Evolutionary conservation across 1,140 invertebrate species (phyloP), one percentile per base, ranked within the genome.

Genomic region (Listronotus bonariensis): DNA sequence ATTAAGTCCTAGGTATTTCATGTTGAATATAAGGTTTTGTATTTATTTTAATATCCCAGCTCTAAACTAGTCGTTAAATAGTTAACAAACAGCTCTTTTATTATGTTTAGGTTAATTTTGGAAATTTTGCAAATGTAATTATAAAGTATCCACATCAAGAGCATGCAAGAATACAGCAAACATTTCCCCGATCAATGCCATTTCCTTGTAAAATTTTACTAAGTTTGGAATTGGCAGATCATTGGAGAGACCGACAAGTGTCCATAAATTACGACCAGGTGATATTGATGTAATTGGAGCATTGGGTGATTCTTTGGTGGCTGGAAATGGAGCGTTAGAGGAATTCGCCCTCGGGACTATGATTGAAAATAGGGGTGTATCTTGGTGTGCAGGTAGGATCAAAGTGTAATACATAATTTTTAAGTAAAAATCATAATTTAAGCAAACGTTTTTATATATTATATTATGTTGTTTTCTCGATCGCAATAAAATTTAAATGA

Each of bases 261-360:
- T 89, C 10, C 86, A 90, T 74, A 74, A 77, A 59, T 79, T 93
- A 6, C 79, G 88, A 42, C 90, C 89, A 0, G 88, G 84, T 9
- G 91, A 93, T 74, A 89, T 93, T 38, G 86, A 91, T 58, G 87
- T 93, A 1, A 81, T 93, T 6, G 91, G 84, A 6, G 90, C 90
- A 1, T 82, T 93, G 52, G 92, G 92, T 6, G 92, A 93, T 76
- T 92, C 89, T 0, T 74, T 93, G 49, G 85, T 90, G 0, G 91
- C 90, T 6, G 90, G 86, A 31, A 92, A 87, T 68, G 90, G 90
- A 1, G 89, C 90, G 0, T 75, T 90, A 53, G 89, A 91, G 58
- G 85, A 87, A 66, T 90, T 83, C 69, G 86, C 89, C 2, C 74
- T 91, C 1, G 89, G 87, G 9, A 86, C 89, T 1, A 85, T 91